A percentile compares a stretch with the other conserved stretches of the same genome.
Evolutionary conservation across 2,113 vertebrate genomes (phyloP).

Genomic region (Cyphomyrus discorhynchus): DNA sequence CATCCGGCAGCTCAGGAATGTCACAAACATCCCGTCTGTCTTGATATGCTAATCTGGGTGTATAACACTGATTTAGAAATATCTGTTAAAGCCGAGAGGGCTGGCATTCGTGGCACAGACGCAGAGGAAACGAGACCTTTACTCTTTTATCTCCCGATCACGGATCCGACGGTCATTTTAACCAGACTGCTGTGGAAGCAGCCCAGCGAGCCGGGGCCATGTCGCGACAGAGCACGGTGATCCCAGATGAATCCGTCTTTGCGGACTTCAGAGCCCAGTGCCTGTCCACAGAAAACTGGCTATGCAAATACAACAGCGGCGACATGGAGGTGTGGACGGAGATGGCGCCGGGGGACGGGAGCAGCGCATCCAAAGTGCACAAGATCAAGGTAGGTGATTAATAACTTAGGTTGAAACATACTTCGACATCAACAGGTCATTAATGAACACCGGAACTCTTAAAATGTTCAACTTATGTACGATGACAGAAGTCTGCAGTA

Average conservation of each 20-base stretch:
- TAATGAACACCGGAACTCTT: not conserved
- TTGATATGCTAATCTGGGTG: constrained; percentile 25
- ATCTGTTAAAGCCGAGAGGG: not conserved
- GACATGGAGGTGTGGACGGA: constrained; percentile 64
- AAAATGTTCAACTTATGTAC: not conserved
- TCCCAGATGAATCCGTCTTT: constrained; percentile 56
- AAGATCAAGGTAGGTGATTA: constrained; percentile 59
- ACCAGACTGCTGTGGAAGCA: too few relatives aligned
- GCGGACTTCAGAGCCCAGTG: constrained; percentile 58
- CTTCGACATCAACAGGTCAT: not conserved
- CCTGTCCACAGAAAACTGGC: constrained; percentile 54
- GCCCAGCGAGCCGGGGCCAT: constrained; percentile 24
- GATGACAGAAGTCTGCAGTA: not conserved
- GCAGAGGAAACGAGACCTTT: not conserved
- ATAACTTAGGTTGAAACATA: not conserved
- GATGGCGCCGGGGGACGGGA: constrained; percentile 20
- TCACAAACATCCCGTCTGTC: constrained; percentile 49
- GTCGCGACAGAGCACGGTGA: constrained; percentile 37
- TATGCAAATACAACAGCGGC: constrained; percentile 50
- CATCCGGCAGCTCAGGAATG: constrained; percentile 45
- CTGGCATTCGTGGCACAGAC: not conserved
- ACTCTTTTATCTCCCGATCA: not conserved
- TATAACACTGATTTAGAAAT: constrained; percentile 19
- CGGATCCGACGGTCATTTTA: not conserved
- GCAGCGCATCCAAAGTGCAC: constrained; percentile 45